phyloP scores from a whole-genome alignment of 1,140 invertebrate species.

The Atopsyche davidsoni region DNA sequence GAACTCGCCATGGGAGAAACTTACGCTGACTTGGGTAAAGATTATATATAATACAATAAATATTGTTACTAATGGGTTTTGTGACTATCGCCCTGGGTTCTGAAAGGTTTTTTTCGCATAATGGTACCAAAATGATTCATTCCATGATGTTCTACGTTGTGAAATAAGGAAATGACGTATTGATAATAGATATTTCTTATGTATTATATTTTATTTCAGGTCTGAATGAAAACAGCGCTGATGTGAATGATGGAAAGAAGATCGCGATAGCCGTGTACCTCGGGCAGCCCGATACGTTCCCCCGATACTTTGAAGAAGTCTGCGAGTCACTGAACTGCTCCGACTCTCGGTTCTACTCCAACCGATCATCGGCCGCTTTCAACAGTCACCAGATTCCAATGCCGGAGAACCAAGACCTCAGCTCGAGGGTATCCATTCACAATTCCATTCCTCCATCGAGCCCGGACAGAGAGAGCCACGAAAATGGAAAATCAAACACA shows the following conservation, averaged over 20 bases:
- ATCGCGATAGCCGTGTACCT: conserved; percentile 78
- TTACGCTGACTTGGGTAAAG: conserved; percentile 47
- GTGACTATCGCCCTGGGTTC: too few relatives aligned
- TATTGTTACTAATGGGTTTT: too few relatives aligned
- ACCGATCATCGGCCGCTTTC: conserved; percentile 41
- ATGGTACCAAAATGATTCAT: too few relatives aligned
- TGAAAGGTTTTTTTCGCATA: too few relatives aligned
- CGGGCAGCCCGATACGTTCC: conserved; percentile 72
- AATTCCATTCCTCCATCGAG: conserved; percentile 36
- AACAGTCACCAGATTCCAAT: conserved; percentile 33
- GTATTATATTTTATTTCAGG: conserved; percentile 35
- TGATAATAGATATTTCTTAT: too few relatives aligned
- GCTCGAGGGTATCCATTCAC: conserved; percentile 39
- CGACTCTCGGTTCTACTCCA: conserved; percentile 49
- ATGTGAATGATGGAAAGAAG: conserved; percentile 78
- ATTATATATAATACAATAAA: too few relatives aligned
- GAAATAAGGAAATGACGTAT: too few relatives aligned
- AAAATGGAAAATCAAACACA: conserved; percentile 44
- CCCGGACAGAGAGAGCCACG: conserved; percentile 43
- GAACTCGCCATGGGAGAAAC: conserved; percentile 48
- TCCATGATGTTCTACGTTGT: too few relatives aligned
- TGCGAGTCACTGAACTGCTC: conserved; percentile 52
- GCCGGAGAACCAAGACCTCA: conserved; percentile 48
- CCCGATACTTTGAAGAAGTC: conserved; percentile 61
- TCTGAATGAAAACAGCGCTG: conserved; percentile 60